Evolutionary conservation across 2,888 invertebrate genomes (phyloP), one percentile per base, ranked within the genome.

Genomic region (Lagria hirta): DNA sequence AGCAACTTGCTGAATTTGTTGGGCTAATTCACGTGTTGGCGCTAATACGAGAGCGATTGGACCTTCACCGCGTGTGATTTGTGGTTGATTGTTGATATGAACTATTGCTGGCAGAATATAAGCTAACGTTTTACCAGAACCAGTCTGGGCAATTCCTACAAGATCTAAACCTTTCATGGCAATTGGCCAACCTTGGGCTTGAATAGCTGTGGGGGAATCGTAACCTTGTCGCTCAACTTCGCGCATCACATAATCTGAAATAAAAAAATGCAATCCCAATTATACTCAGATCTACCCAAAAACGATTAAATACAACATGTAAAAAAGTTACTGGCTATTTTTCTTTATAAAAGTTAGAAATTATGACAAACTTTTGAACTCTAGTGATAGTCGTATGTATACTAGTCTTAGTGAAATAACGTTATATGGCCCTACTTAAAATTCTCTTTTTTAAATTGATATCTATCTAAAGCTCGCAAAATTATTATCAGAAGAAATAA

Each of bases 151-250:
- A 62, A 92, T 90, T 21, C 91, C 91, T 3, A 92, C 90, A 81
- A 92, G 83, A 65, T 92, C 88, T 57, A 81, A 69, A 5, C 91
- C 91, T 68, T 86, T 84, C 52, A 92, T 73, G 16, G 89, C 86
- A 58, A 92, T 86, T 0, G 92, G 91, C 91, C 90, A 92, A 12
- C 91, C 90, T 65, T 90, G 88, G 12, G 88, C 83, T 72, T 92
- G 92, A 63, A 93, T 92, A 1, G 89, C 82, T 14, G 92, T 92
- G 0, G 93, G 93, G 55, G 81, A 78, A 33, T 64, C 63, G 43
- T 90, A 91, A 14, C 90, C 90, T 68, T 90, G 88, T 20, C 82
- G 80, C 57, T 79, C 78, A 52, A 86, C 81, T 70, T 83, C 84
- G 63, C 82, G 81, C 74, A 84, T 78, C 24, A 87, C 84, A 66